Conservation (phyloP, 2,888 invertebrate genomes). For the Drosophila borborema region DNA sequence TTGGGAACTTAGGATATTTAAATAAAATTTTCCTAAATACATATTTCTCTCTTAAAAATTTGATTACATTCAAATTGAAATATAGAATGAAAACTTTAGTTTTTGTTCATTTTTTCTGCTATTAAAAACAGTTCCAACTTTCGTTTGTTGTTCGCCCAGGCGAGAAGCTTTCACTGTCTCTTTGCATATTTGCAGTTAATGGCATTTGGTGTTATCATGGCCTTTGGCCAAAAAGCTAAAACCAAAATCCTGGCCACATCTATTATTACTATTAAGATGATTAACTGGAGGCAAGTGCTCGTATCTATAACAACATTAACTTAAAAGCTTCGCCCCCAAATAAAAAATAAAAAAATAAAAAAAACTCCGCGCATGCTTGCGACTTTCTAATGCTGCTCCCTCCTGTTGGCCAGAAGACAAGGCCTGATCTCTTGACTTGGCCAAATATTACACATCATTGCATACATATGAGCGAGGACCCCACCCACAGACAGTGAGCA, state of each 20-base stretch:
- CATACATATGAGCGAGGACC: slow-evolving; percentile 39
- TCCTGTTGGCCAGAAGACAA: slow-evolving; percentile 40
- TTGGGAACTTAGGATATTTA: too few species aligned
- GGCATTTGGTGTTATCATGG: slow-evolving; percentile 24
- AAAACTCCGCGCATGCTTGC: too few species aligned
- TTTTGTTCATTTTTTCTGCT: not conserved
- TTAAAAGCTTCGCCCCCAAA: slow-evolving; percentile 30
- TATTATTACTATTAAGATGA: slow-evolving; percentile 14
- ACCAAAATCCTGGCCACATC: slow-evolving; percentile 34
- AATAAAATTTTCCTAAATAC: too few species aligned
- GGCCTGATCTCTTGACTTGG: slow-evolving; percentile 29
- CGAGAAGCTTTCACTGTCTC: not conserved
- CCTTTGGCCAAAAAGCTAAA: slow-evolving; percentile 4
- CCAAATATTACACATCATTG: slow-evolving; percentile 72
- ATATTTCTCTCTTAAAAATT: too few species aligned
- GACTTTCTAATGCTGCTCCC: slow-evolving; percentile 70
- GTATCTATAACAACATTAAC: slow-evolving; percentile 51
- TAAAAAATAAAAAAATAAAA: too few species aligned
- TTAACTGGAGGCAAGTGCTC: slow-evolving; percentile 9
- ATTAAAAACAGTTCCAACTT: not conserved
- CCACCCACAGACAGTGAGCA: slow-evolving; percentile 22
- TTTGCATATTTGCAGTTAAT: slow-evolving; percentile 25
- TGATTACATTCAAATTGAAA: too few species aligned
- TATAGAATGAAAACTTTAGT: not conserved
- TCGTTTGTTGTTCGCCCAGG: not conserved